These are phyloP conservation scores for Lithophane leautieri DNA, from an alignment of 2,888 invertebrate genomes.

Conservation along the genomic window DNA sequence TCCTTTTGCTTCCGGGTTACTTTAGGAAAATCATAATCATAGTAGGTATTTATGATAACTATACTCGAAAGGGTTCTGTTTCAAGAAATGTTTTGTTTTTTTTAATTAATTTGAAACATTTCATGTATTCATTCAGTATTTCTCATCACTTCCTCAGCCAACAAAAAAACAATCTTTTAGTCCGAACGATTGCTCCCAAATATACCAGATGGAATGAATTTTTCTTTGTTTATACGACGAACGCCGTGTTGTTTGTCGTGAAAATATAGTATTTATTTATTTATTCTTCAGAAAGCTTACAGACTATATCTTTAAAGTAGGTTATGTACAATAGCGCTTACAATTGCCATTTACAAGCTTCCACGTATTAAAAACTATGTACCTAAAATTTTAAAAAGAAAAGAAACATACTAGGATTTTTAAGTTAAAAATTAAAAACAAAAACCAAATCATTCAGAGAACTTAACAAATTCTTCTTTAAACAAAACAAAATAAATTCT, in stretches of 20 bases:
- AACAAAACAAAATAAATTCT: too few relatives aligned
- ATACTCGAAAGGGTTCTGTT: constrained; percentile 30
- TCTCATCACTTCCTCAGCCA: constrained; percentile 52
- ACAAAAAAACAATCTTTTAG: constrained; percentile 69
- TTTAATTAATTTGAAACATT: constrained; percentile 58
- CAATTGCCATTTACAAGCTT: too few relatives aligned
- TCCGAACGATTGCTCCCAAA: constrained; percentile 66
- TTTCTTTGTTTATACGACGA: constrained; percentile 64
- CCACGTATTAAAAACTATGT: too few relatives aligned
- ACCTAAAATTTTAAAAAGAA: too few relatives aligned
- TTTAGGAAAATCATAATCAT: constrained; percentile 16
- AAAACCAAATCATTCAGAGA: too few relatives aligned
- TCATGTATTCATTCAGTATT: constrained; percentile 53
- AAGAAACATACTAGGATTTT: too few relatives aligned
- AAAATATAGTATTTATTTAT: constrained; percentile 68
- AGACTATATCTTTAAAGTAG: too few relatives aligned
- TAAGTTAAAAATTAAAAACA: too few relatives aligned
- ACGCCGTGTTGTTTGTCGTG: constrained; percentile 65
- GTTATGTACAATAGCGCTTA: too few relatives aligned
- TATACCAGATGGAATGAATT: constrained; percentile 67
- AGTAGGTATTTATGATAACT: constrained; percentile 4
- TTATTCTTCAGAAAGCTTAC: too few relatives aligned
- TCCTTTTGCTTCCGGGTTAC: constrained; percentile 6
- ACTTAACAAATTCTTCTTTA: too few relatives aligned
- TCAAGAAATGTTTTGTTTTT: constrained; percentile 30